phyloP scores from a whole-genome alignment of 2,113 vertebrate genomes.

The Mionectes macconnelli region DNA sequence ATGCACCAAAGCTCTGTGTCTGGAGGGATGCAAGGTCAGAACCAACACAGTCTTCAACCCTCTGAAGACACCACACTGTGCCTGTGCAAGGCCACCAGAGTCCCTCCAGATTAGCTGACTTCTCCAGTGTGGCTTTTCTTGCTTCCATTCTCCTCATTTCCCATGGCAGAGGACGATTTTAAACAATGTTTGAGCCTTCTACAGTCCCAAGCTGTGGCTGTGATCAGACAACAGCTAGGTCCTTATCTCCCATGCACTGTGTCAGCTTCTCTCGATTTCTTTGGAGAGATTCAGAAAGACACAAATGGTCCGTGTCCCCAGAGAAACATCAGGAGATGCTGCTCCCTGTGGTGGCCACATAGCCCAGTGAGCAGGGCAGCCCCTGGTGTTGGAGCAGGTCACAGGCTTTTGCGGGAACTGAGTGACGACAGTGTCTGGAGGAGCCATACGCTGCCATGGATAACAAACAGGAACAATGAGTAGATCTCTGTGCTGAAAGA shows the following conservation, averaged over 20 bases:
- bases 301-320: not conserved
- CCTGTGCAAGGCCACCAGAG: not conserved
- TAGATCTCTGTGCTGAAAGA: not conserved
- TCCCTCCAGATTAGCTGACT: not conserved
- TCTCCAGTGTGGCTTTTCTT: not conserved
- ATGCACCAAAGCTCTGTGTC: rapidly evolving
- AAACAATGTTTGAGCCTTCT: not conserved
- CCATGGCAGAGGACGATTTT: not conserved
- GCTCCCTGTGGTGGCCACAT: rapidly evolving
- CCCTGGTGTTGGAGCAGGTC: not conserved
- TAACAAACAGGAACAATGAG: not conserved
- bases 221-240: not conserved
- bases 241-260: not conserved
- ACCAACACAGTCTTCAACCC: not conserved
- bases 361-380: not conserved
- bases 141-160: not conserved
- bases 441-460: not conserved
- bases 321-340: not conserved
- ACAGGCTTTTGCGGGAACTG: not conserved
- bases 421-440: not conserved
- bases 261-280: not conserved
- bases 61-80: not conserved
- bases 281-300: not conserved
- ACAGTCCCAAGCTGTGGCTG: not conserved
- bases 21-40: not conserved